A percentile compares a stretch with the other conserved stretches of the same genome.
Conservation (phyloP, 2,113 vertebrate species). For the Speoplatyrhinus poulsoni region DNA sequence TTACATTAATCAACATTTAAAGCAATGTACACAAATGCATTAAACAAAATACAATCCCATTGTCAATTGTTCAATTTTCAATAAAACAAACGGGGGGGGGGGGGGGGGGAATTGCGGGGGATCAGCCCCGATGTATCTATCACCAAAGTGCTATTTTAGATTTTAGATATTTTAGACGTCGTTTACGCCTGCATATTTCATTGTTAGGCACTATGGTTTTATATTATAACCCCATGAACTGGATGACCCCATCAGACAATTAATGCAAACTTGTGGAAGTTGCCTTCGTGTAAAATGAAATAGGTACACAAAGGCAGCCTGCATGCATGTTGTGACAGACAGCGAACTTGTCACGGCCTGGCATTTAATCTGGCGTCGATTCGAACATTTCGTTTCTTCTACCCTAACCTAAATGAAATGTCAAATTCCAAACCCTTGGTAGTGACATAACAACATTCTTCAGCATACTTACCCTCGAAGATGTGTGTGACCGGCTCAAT, state of each 20-base stretch:
- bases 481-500: constrained; percentile 40
- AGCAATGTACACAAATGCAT: too few species aligned
- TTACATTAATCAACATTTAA: too few species aligned
- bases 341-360: constrained; percentile 53
- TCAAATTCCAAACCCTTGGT: constrained; percentile 7
- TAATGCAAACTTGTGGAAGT: constrained; percentile 51
- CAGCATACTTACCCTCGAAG: constrained; percentile 62
- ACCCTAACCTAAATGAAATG: constrained; percentile 8
- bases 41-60: neutral
- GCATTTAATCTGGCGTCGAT: constrained; percentile 21
- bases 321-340: constrained; percentile 36
- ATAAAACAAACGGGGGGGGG: too few species aligned
- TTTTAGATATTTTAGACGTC: constrained; percentile 6
- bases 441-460: constrained; percentile 27
- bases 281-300: constrained; percentile 30
- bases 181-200: neutral
- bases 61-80: neutral
- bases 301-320: neutral
- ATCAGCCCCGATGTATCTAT: constrained; percentile 12
- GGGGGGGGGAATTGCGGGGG: too few species aligned
- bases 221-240: neutral
- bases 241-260: neutral
- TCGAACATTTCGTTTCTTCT: constrained; percentile 5
- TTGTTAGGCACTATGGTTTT: constrained; percentile 9
- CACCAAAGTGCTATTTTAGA: constrained; percentile 37